Evolutionary conservation across 2,888 invertebrate genomes (phyloP), one percentile per base, ranked within the genome.

Genomic region (Zygothrica quintamaculata): DNA sequence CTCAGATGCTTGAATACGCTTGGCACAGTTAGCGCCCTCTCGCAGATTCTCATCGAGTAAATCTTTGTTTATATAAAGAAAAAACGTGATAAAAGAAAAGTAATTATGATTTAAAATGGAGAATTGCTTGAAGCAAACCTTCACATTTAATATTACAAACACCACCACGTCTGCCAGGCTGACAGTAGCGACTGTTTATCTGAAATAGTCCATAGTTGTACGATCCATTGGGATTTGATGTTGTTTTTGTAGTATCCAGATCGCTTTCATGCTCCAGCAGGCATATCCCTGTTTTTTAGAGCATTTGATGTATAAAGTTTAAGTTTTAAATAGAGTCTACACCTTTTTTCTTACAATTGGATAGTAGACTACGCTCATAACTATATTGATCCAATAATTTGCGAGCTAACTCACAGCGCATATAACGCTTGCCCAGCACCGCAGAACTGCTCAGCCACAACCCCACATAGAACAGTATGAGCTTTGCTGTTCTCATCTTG

Each of bases 111-210:
- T 9, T 7, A 6, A 18, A 39, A 11, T n/a, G n/a, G 3, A n/a
- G 4, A 3, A 22, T 22, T 22, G 12, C 18, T 15, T 4, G 0
- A 33, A 18, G 18, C 48, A 78, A 91, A 94, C 94, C 94, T 93
- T 94, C 94, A 89, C 95, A 95, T 84, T 93, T 94, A 85, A 93
- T 92, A 81, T 93, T 93, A 89, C 95, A 95, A 29, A 92, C 89
- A 13, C 95, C 95, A 6, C 95, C 95, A 61, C 68, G 73, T 13
- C 73, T 51, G 12, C 16, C 42, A 40, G 70, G 62, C 37, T 68
- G 92, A 88, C 95, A 95, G 93, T 94, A 95, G 29, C 94, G 93
- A 88, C 93, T 94, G 89, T 93, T 94, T 68, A 95, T 95, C 93
- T 90, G 93, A 79, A 94, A 94, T 0, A 94, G 88, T 62, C 94